Evolutionary conservation across 1,140 invertebrate genomes (phyloP).

Genomic region (Eulimnadia texana): DNA sequence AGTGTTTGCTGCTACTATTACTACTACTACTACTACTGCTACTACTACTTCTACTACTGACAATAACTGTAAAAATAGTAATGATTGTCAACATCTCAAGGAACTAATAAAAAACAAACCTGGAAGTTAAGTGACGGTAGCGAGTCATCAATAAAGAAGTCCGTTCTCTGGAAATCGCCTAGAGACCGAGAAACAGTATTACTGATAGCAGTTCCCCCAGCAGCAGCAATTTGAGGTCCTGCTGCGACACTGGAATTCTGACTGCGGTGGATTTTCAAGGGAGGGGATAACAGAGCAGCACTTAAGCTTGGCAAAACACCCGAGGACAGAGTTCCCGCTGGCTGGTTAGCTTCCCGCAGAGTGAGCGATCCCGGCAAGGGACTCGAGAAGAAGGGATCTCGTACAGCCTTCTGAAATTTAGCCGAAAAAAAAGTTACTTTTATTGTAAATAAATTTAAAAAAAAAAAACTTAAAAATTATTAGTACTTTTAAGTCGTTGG

Average conservation of each 20-base stretch:
- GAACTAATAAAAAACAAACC: neutral
- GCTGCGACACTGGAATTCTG: neutral
- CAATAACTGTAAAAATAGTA: too few relatives aligned
- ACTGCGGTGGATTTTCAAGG: neutral
- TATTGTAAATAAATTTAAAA: neutral
- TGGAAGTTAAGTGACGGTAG: slow-evolving; percentile 26
- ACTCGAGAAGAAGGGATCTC: neutral
- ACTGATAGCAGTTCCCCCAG: too few relatives aligned
- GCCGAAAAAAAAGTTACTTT: neutral
- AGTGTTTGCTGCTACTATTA: too few relatives aligned
- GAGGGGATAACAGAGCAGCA: slow-evolving; percentile 11
- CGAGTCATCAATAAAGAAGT: slow-evolving; percentile 76
- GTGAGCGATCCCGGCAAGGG: neutral
- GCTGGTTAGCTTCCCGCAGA: neutral
- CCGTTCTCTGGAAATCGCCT: slow-evolving; percentile 62
- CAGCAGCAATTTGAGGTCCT: neutral
- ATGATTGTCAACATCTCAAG: too few relatives aligned
- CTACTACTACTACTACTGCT: too few relatives aligned
- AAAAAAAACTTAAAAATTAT: slow-evolving; percentile 3
- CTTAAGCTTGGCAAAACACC: slow-evolving; percentile 1
- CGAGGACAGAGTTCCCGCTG: neutral
- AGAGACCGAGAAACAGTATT: too few relatives aligned
- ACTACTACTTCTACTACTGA: too few relatives aligned
- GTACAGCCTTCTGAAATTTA: neutral
- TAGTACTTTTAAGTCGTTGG: slow-evolving; percentile 28